Percentiles rank a stretch among this genome's conserved stretches.
Conservation (phyloP, 2,888 invertebrate species). For the Odontocerum albicorne region DNA sequence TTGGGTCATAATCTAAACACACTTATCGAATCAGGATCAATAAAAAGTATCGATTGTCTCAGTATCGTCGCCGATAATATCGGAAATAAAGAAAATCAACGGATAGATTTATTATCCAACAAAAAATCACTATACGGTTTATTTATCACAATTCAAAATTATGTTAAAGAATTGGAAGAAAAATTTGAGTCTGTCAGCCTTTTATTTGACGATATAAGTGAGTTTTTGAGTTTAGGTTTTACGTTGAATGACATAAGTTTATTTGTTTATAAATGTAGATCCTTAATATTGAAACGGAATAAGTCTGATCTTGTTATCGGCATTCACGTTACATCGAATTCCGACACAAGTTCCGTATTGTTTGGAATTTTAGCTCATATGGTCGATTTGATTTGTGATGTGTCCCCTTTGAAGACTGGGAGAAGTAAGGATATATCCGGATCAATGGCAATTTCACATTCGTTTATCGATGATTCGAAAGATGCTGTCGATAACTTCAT, state of each 20-base stretch:
- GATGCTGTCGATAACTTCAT: constrained; percentile 28
- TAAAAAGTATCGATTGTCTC: constrained; percentile 37
- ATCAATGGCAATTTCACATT: constrained; percentile 58
- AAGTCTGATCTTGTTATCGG: constrained; percentile 55
- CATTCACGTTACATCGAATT: constrained; percentile 60
- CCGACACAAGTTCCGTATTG: constrained; percentile 60
- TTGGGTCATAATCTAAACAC: constrained; percentile 70
- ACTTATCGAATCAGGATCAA: constrained; percentile 46
- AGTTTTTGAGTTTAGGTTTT: constrained; percentile 67
- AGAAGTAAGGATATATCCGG: constrained; percentile 74
- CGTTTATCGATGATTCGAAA: constrained; percentile 35
- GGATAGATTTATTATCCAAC: constrained; percentile 36
- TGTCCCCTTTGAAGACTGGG: constrained; percentile 71
- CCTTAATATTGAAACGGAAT: constrained; percentile 44
- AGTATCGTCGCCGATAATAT: constrained; percentile 21
- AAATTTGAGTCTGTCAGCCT: constrained; percentile 54
- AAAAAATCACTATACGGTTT: constrained; percentile 48
- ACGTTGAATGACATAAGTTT: constrained; percentile 54
- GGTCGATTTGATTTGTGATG: constrained; percentile 63
- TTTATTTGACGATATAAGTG: constrained; percentile 72
- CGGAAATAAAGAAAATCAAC: constrained; percentile 36
- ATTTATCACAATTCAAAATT: constrained; percentile 48
- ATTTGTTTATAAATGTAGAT: constrained; percentile 54
- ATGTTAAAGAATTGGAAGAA: constrained; percentile 45
- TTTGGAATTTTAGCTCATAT: constrained; percentile 64